Evolutionary conservation across 2,888 invertebrate species (phyloP).

Genomic region (Drosophila maculinotata): DNA sequence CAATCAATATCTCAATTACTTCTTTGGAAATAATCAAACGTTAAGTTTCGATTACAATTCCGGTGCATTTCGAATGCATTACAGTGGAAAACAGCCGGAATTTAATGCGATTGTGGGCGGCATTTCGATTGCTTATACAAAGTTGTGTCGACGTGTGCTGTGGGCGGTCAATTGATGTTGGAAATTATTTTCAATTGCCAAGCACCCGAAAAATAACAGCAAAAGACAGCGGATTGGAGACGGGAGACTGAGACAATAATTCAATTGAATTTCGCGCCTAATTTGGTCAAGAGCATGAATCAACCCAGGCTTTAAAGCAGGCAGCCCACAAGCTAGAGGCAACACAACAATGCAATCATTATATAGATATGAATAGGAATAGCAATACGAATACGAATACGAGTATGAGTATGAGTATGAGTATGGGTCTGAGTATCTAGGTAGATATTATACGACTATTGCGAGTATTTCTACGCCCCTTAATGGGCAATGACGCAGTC

Average conservation of each 20-base stretch:
- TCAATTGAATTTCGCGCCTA: constrained; percentile 73
- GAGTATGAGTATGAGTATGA: too few relatives aligned
- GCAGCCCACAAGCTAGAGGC: constrained; percentile 44
- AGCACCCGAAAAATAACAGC: constrained; percentile 11
- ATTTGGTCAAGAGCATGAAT: constrained; percentile 65
- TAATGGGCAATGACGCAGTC: constrained; percentile 58
- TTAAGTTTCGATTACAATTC: constrained; percentile 2
- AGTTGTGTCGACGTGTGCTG: constrained; percentile 15
- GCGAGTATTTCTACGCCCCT: constrained; percentile 29
- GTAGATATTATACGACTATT: constrained; percentile 32
- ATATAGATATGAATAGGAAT: constrained; percentile 23
- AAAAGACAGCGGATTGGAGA: constrained; percentile 5
- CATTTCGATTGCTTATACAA: constrained; percentile 5
- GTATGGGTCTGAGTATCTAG: constrained; percentile 21
- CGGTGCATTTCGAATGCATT: constrained; percentile 21
- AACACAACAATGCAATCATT: constrained; percentile 49
- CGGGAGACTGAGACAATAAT: constrained; percentile 45
- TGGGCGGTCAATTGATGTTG: constrained; percentile 43
- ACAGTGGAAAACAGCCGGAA: constrained; percentile 1
- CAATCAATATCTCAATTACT: constrained; percentile 24
- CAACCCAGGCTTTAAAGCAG: constrained; percentile 34
- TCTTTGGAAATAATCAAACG: constrained; percentile 11
- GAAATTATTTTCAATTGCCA: constrained; percentile 52
- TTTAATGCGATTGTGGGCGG: constrained; percentile 16
- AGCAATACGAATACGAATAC: constrained; percentile 10